Percentiles rank a stretch among this genome's conserved stretches.
These are phyloP conservation scores for Drosophila prolongata DNA, from an alignment of 2,888 invertebrate species.

Conservation along the genomic window DNA sequence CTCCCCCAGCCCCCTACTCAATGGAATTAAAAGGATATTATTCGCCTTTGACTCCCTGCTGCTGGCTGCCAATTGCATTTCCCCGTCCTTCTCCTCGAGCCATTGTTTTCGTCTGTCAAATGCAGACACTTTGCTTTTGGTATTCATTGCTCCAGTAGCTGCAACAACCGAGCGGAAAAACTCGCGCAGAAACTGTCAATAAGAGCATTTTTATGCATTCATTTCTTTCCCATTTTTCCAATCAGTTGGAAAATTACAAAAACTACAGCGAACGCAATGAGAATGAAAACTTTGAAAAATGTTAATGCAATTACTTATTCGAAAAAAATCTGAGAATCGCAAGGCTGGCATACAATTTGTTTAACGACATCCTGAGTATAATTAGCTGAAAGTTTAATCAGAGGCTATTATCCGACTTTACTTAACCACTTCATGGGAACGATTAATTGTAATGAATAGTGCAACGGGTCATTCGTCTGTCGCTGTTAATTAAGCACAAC, in stretches of 20 bases:
- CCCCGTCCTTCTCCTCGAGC: slow-evolving; percentile 11
- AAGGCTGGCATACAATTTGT: slow-evolving; percentile 2
- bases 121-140: slow-evolving; percentile 51
- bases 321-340: slow-evolving; percentile 4
- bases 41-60: slow-evolving; percentile 38
- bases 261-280: slow-evolving; percentile 16
- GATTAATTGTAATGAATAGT: slow-evolving; percentile 31
- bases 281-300: slow-evolving; percentile 40
- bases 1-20: slow-evolving; percentile 38
- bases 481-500: slow-evolving; percentile 62
- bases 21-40: slow-evolving; percentile 61
- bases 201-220: slow-evolving; percentile 71
- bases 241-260: slow-evolving; percentile 23
- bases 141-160: slow-evolving; percentile 50
- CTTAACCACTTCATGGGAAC: slow-evolving; percentile 39
- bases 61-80: slow-evolving; percentile 52
- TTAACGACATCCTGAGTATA: slow-evolving; percentile 26
- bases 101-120: slow-evolving; percentile 66
- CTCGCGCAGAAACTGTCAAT: slow-evolving; percentile 64
- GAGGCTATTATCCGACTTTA: slow-evolving; percentile 24
- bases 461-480: slow-evolving; percentile 31
- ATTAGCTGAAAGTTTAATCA: slow-evolving; percentile 36
- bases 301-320: slow-evolving; percentile 52
- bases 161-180: slow-evolving; percentile 37
- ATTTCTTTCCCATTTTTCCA: slow-evolving; percentile 52